Evolutionary conservation across 2,797 vertebrate species (phyloP).

Genomic region (Malurus leucopterus): DNA sequence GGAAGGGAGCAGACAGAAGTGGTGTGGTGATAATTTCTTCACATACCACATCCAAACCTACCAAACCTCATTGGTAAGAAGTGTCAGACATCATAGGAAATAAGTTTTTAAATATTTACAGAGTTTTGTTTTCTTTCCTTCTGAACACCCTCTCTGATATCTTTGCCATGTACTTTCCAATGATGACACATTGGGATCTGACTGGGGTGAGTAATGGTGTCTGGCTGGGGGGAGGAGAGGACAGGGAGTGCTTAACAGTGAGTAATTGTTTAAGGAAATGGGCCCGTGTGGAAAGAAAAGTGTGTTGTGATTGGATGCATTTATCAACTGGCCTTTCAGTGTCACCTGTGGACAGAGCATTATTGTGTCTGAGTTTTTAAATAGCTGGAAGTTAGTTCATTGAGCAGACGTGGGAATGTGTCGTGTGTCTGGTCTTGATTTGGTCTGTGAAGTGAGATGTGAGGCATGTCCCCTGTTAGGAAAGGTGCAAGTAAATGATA

Average conservation of each 20-base stretch:
- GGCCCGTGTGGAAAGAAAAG: neutral
- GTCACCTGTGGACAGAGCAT: constrained; percentile 28
- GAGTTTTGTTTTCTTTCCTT: constrained; percentile 51
- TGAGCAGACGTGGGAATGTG: neutral
- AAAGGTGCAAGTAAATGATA: neutral
- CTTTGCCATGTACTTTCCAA: constrained; percentile 65
- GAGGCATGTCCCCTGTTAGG: neutral
- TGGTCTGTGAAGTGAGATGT: neutral
- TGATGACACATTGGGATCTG: constrained; percentile 55
- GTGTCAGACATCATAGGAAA: constrained; percentile 28
- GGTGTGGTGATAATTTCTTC: constrained; percentile 19
- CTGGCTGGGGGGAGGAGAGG: constrained; percentile 36
- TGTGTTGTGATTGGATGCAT: constrained; percentile 35
- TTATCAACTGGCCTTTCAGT: constrained; percentile 37
- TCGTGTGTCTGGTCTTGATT: neutral
- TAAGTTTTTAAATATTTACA: constrained; percentile 38
- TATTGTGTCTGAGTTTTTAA: constrained; percentile 28
- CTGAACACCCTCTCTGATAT: constrained; percentile 50
- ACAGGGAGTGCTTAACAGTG: constrained; percentile 34
- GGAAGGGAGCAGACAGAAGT: constrained; percentile 8
- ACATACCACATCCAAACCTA: neutral
- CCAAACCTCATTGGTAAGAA: constrained; percentile 11
- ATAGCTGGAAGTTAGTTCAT: neutral
- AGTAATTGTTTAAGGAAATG: constrained; percentile 45
- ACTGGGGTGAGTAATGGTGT: constrained; percentile 55